These are phyloP conservation scores for Pterostichus madidus DNA, from an alignment of 2,888 invertebrate species.

Conservation along the genomic window DNA sequence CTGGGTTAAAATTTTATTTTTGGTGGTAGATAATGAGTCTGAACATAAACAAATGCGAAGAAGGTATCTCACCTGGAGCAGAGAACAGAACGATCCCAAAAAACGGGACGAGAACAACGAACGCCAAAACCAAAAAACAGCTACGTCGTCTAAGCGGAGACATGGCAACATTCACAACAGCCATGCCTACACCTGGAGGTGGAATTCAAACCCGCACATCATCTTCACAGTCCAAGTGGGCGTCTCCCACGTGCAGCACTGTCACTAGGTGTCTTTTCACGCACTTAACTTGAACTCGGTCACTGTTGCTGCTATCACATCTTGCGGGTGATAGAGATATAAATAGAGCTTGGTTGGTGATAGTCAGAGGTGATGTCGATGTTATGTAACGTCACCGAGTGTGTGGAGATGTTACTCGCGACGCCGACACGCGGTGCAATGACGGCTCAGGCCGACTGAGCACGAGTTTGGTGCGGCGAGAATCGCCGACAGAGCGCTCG, in stretches of 20 bases:
- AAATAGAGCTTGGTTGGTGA: neutral
- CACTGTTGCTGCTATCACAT: neutral
- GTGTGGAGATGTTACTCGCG: neutral
- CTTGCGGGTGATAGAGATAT: neutral
- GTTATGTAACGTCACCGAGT: no score
- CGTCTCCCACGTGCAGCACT: slow-evolving; percentile 50
- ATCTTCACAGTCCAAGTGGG: slow-evolving; percentile 55
- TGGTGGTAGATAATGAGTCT: no score
- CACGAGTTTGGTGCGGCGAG: slow-evolving; percentile 8
- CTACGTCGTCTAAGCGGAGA: slow-evolving; percentile 79
- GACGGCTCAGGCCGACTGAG: slow-evolving; percentile 8
- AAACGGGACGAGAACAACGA: slow-evolving; percentile 80
- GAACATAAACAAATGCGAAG: neutral
- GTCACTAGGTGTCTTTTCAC: slow-evolving; percentile 23
- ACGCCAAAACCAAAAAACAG: slow-evolving; percentile 79
- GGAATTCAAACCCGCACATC: slow-evolving; percentile 52
- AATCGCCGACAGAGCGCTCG: slow-evolving; percentile 20
- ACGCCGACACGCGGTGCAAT: slow-evolving; percentile 21
- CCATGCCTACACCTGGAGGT: slow-evolving; percentile 71
- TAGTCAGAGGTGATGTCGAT: slow-evolving; percentile 1
- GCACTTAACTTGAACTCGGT: neutral
- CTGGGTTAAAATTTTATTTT: no score
- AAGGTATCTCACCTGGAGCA: slow-evolving; percentile 77
- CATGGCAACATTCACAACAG: slow-evolving; percentile 74
- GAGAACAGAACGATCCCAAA: slow-evolving; percentile 79